phyloP scores from a whole-genome alignment of 2,888 invertebrate genomes.

The Scaptodrosophila latifasciaeformis region DNA sequence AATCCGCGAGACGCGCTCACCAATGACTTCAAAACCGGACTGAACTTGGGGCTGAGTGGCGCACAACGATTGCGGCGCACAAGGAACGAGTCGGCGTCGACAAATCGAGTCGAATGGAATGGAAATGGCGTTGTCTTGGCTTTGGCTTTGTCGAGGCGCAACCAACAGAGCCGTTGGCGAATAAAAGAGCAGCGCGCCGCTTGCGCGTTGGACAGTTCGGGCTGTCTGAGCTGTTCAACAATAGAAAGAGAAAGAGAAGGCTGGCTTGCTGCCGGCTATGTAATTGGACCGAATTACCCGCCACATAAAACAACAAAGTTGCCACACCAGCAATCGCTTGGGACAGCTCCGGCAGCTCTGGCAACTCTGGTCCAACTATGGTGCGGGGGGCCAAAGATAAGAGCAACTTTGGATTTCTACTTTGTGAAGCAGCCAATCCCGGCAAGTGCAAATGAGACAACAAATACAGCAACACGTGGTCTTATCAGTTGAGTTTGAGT shows the following conservation, averaged over 20 bases:
- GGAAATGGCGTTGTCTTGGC: too few relatives aligned
- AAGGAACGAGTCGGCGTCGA: constrained; percentile 17
- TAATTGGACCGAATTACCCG: constrained; percentile 29
- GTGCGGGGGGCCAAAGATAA: too few relatives aligned
- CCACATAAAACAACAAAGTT: constrained; percentile 1
- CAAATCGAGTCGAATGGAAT: too few relatives aligned
- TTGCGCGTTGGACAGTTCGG: constrained; percentile 43
- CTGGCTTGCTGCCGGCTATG: constrained; percentile 60
- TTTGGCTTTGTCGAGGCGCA: too few relatives aligned
- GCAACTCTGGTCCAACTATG: too few relatives aligned
- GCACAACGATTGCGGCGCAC: constrained; percentile 9
- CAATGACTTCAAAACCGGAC: constrained; percentile 71
- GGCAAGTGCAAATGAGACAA: constrained; percentile 38
- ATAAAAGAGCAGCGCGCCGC: constrained; percentile 37
- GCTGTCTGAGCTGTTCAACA: constrained; percentile 38
- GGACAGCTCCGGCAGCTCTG: not conserved
- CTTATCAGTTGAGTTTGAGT: constrained; percentile 63
- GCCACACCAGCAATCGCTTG: constrained; percentile 8
- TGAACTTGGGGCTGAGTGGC: constrained; percentile 48
- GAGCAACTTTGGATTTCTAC: too few relatives aligned
- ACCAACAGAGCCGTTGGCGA: constrained; percentile 24
- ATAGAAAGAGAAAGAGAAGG: constrained; percentile 61
- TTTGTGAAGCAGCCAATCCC: not conserved
- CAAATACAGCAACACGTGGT: constrained; percentile 60
- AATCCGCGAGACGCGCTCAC: constrained; percentile 57